Evolutionary conservation across 2,888 invertebrate genomes (phyloP), one percentile per base, ranked within the genome.

Genomic region (Acanthosoma haemorrhoidale): DNA sequence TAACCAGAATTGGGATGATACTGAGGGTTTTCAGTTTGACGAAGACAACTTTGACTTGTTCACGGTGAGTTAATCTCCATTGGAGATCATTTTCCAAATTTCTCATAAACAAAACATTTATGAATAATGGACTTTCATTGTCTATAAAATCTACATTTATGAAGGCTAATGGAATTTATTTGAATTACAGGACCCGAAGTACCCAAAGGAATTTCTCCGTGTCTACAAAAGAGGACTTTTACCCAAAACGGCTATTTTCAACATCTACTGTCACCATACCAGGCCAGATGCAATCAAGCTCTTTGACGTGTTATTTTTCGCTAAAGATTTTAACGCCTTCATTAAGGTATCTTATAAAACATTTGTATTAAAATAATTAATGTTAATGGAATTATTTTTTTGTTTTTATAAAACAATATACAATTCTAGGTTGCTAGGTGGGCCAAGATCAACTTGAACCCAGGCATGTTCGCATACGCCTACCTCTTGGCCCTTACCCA

Each of bases 301-400:
- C 21, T 88, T 87, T 80, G 84, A 88, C 77, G 81, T 88, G 69
- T 82, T 91, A 74, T 84, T 84, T 80, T 86, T 86, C 70, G 88
- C 90, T 74, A 88, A 88, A 78, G 86, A 88, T 78, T 90, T 84
- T 78, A 83, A 85, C 25, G 87, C 87, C 38, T 89, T 91, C 81
- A 83, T 84, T 78, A 84, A 85, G 75, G 73, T 73, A 71, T 32
- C 25, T 31, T 39, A 9, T 34, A 21, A 9, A 2, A 68, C 5
- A 13, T 25, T 11, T 51, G n/a, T 51, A 11, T 9, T 59, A 59
- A 11, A 25, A 25, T 15, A 59, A 9, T 39, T 13, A 13, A 16
- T 9, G 3, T 39, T 39, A 16, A 4, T 3, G 8, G 51, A 39
- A 13, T 21, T 16, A 5, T n/a, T 43, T 3, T 1, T 9, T 18